Evolutionary conservation across 2,113 vertebrate genomes (phyloP).

Genomic region (Dipodomys spectabilis): DNA sequence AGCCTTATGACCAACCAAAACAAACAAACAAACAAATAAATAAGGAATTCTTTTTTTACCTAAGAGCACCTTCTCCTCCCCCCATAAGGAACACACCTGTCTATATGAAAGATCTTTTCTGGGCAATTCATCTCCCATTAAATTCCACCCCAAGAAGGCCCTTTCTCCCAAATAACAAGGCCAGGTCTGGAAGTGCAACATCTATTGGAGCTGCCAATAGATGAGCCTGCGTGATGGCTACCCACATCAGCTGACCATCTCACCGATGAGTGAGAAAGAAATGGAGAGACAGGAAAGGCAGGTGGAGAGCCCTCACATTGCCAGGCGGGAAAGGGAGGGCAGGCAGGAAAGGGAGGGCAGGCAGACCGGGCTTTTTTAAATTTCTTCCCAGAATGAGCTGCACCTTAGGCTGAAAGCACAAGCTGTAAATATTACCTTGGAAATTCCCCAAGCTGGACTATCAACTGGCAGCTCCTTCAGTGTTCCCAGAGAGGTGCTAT

Average conservation of each 20-base stretch:
- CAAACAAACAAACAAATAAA: too few relatives aligned
- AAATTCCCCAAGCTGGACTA: background rate
- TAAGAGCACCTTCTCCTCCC: background rate
- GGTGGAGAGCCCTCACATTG: too few relatives aligned
- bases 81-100: background rate
- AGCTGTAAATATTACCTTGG: background rate
- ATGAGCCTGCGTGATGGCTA: rapidly evolving
- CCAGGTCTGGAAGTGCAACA: background rate
- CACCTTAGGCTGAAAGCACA: background rate
- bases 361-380: rapidly evolving
- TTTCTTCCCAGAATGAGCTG: background rate
- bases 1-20: too few relatives aligned
- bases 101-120: background rate
- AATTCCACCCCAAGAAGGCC: background rate
- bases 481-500: background rate
- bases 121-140: background rate
- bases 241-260: rapidly evolving
- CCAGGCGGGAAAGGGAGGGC: too few relatives aligned
- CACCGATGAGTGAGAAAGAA: too few relatives aligned
- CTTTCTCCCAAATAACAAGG: background rate
- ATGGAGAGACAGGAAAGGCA: rapidly evolving
- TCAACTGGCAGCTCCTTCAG: background rate
- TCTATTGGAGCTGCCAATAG: background rate
- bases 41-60: background rate
- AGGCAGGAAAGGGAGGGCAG: too few relatives aligned